Evolutionary conservation across 2,888 invertebrate species (phyloP).

Genomic region (Dicyrtoma fusca): DNA sequence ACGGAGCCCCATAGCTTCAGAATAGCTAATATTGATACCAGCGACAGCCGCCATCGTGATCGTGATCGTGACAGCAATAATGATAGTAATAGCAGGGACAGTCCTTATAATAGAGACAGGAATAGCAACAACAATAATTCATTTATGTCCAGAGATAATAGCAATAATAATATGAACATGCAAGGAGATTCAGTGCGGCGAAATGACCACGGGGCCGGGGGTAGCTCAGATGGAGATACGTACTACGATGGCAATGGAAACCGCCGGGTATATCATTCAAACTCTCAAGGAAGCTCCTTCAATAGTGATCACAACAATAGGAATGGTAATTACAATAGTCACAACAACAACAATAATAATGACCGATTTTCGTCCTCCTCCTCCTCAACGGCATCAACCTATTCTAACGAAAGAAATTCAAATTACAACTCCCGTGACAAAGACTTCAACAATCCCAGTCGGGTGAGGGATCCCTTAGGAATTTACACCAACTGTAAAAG

Average conservation of each 20-base stretch:
- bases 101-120: slow-evolving; percentile 17
- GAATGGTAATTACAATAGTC: not conserved
- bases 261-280: too few species aligned
- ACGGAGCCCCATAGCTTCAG: not conserved
- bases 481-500: slow-evolving; percentile 48
- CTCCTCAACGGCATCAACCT: not conserved
- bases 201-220: not conserved
- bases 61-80: slow-evolving; percentile 25
- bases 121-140: not conserved
- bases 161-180: not conserved
- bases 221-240: too few species aligned
- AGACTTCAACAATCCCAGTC: not conserved
- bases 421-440: not conserved
- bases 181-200: too few species aligned
- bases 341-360: not conserved
- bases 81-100: slow-evolving; percentile 27
- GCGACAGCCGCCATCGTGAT: slow-evolving; percentile 18
- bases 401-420: not conserved
- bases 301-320: not conserved
- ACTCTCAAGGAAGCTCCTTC: not conserved
- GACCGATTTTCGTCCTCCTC: too few species aligned
- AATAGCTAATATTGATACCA: not conserved
- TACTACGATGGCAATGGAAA: too few species aligned
- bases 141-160: not conserved
- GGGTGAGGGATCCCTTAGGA: slow-evolving; percentile 47